Evolutionary conservation across 1,140 invertebrate genomes (phyloP), one percentile per base, ranked within the genome.

Genomic region (Drosophila paulistorum): DNA sequence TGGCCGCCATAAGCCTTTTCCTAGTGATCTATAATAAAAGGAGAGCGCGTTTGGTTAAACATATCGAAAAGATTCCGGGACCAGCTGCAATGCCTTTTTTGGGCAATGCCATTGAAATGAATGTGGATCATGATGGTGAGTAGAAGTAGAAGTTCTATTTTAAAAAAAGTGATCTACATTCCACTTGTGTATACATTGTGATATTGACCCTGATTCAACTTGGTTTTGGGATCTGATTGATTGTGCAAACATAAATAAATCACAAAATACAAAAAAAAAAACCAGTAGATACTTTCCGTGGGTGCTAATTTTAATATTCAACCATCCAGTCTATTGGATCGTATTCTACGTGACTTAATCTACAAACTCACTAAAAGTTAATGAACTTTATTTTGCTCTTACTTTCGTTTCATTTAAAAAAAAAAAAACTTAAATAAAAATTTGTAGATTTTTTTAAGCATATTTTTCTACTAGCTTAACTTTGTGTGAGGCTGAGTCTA

Each of bases 71-170:
- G 79, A 93, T 94, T 58, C 94, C 94, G 1, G 94, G 95, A 63
- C 95, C 94, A 1, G 92, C 92, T 7, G 91, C 93, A 3, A 73
- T 94, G 9, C 94, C 94, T 0, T 77, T 95, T 6, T 72, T 95
- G 48, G 94, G 94, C 17, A 95, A 94, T 79, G 92, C 93, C 35
- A 91, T 94, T 48, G 92, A 94, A 72, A 84, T 93, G 68, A 92
- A 93, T 79, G 93, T 93, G 62, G 93, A 93, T 73, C 93, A 93
- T 68, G 93, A 93, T 73, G 93, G 91, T 92, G 74, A 91, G 81
- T 87, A 41, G 30, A 6, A 30, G 42, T 42, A 39, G 48, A 45
- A 62, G 23, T 62, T 39, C 39, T 48, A 30, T 7, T 61, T 45
- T 23, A 79, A 39, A 39, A 42, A 41, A 42, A 37, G 7, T 69